A percentile compares a stretch with the other conserved stretches of the same genome.
phyloP scores from a whole-genome alignment of 2,797 vertebrate genomes.

The Tauraco hartlaubi region DNA sequence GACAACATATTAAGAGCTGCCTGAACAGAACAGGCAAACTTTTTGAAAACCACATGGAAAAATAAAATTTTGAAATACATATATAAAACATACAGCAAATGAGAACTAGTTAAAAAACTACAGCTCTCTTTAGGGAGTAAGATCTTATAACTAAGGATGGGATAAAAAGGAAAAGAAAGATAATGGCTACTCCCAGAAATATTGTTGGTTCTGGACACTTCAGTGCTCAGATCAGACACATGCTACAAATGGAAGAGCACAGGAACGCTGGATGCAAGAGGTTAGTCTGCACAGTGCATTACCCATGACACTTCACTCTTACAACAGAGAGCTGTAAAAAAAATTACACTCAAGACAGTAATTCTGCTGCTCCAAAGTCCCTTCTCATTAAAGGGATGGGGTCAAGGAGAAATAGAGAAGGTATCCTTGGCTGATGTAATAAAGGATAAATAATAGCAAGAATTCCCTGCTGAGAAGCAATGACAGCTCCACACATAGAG shows the following conservation, averaged over 20 bases:
- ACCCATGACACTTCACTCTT: background rate
- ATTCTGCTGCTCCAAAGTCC: background rate
- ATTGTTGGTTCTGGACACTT: background rate
- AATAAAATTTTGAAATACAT: background rate
- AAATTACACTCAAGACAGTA: background rate
- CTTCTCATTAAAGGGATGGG: background rate
- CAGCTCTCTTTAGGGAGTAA: background rate
- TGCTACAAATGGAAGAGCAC: background rate
- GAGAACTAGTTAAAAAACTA: background rate
- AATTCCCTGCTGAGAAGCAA: constrained; percentile 38
- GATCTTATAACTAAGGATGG: too few species aligned
- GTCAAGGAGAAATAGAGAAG: constrained; percentile 23
- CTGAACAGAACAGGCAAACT: background rate
- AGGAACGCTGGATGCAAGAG: background rate
- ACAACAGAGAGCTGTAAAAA: background rate
- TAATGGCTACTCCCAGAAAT: background rate
- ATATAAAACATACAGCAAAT: background rate
- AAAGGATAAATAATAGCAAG: constrained; percentile 8
- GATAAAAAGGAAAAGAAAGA: background rate
- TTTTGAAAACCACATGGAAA: background rate
- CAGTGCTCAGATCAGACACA: background rate
- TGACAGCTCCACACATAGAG: background rate
- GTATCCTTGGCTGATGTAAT: constrained; percentile 10
- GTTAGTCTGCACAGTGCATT: background rate
- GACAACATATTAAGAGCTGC: background rate